Base-by-base conservation (phyloP, 2,888 invertebrate genomes). In the Cataglyphis livida region DNA sequence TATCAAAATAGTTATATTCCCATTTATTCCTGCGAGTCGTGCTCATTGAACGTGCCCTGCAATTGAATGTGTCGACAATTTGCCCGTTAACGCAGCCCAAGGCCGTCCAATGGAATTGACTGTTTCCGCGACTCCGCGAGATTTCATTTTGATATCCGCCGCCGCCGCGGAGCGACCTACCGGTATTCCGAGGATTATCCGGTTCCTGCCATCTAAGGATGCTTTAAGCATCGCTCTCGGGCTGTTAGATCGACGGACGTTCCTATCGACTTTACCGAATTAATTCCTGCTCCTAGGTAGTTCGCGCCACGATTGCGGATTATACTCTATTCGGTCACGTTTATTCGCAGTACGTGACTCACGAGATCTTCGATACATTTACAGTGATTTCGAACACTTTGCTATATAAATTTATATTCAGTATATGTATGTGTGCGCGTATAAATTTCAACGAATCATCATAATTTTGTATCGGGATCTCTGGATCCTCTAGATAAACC, bases 251-350 rank as follows among this genome's bases (percentile, higher is more conserved):
- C 18, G 74, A 62, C 25, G 21, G 57, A 44, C 68, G 68, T 25
- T 51, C 25, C 81, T 66, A 83, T 73, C 66, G 83, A 59, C 51
- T 41, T 83, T 81, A 81, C 81, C 59, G 81, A 83, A 83, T 83
- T 73, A 81, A 73, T 44, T 81, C 7, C 73, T 44, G 57, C 70
- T 78, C 57, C 59, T 71, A 57, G 68, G 41, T n/a, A n/a, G n/a
- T 75, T 65, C 35, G 25, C 66, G 28, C 76, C 32, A 18, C 48
- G 41, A 78, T 78, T 76, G 66, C 70, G 41, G 32, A 41, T 57
- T 59, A 44, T 44, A 44, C 7, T n/a, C 48, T 57, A 57, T 41
- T 70, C 70, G 57, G 21, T 41, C 41, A 28, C 65, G 51, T 64
- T 64, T 48, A 65, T 65, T 35, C 75, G 12, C 18, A 32, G 1